Evolutionary conservation across 2,113 vertebrate genomes (phyloP), one percentile per base, ranked within the genome.

Genomic region (Pangasianodon gigas): DNA sequence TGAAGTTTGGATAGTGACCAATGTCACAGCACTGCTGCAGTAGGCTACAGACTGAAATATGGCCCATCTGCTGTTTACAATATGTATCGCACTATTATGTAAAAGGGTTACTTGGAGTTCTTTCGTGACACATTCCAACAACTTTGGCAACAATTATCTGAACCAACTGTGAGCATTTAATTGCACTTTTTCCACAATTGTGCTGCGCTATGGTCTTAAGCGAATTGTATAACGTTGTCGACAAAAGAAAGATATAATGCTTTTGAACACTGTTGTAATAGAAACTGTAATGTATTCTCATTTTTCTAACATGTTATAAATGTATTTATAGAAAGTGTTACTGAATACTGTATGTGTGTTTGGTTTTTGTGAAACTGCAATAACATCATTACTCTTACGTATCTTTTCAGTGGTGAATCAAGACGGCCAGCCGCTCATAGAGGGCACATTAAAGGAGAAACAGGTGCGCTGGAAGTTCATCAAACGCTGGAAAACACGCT

Each of bases 401-500:
- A n/a, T 92, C 79, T 90, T 62, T 90, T 62, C 92, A 99, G 98
- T 96, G 2, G 92, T 99, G 84, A 98, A 99, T 93, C 97, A 98
- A 94, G 97, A 97, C 0, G 98, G 98, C 74, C 98, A 98, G 56
- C 98, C 98, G 60, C 96, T 99, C 92, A 99, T 99, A 0, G 98
- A 99, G 95, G 98, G 98, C 82, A 97, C 96, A 93, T 96, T 99
- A 67, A 99, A 99, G 92, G 98, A 99, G 95, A 99, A 99, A 91
- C 98, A 99, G 93, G 97, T 99, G 46, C 95, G 97, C 85, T 99
- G 98, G 98, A 99, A 98, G 95, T 98, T 99, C 89, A 99, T 98
- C 95, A 99, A 97, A 91, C 96, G 98, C 91, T 99, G 98, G 98
- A 99, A 98, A 92, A 99, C 98, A 0, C 98, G 97, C 2, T 99